Evolutionary conservation across 2,797 vertebrate genomes (phyloP), one percentile per base, ranked within the genome.

Genomic region (Poliocrania exsul): DNA sequence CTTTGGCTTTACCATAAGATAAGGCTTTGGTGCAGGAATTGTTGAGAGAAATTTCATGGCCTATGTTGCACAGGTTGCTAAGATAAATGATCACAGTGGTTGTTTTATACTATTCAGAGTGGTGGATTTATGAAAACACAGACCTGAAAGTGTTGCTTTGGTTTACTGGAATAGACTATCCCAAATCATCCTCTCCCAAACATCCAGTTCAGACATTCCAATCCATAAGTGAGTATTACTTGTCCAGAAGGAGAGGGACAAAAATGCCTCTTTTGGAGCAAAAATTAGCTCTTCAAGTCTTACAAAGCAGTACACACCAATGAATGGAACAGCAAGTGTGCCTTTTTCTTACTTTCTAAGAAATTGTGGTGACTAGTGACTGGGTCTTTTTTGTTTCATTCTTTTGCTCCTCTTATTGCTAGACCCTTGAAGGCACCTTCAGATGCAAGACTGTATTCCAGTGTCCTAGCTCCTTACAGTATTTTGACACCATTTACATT

Each of bases 401-500:
- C 42, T 74, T 71, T 67, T 86, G 13, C 60, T 91, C 13, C 35
- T 64, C 18, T 80, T 73, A 35, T 11, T 71, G 62, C 26, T 54
- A 73, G 61, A 80, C 0, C 17, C 47, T 37, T 44, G 25, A 69
- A 83, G 82, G 66, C 85, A 90, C 91, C 61, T 91, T 93, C 57
- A 91, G 33, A 71, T 85, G 29, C 49, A 77, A 26, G 60, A 67
- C 61, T n/a, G 13, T 82, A 56, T 81, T 70, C 75, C 78, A 86
- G 51, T 3, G 0, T 86, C 93, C 71, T 56, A 58, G 37, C 51
- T 70, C n/a, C 47, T 85, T 1, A 1, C 29, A 71, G 64, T 51
- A 24, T 87, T 92, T 88, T 96, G 82, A 78, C 86, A 35, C 54
- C 64, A 33, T 92, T 95, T 88, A 60, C 77, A 23, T 94, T 71